Base-by-base conservation (phyloP, 2,797 vertebrate species). In the Podarcis siculus region DNA sequence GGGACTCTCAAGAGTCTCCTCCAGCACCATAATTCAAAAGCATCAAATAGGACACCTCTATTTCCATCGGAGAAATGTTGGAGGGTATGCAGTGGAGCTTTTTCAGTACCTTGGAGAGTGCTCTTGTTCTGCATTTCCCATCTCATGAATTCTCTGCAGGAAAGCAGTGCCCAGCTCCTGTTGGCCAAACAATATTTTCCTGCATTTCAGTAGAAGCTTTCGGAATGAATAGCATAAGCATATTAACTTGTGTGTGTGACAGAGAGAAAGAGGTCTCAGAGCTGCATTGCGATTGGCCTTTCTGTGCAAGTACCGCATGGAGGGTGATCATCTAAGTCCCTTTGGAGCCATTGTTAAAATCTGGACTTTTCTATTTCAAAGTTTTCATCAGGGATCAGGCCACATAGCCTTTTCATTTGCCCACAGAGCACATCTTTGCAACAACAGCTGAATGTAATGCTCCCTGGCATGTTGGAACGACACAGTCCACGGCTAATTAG, bases 401-500 rank as follows among this genome's bases (percentile, higher is more conserved):
- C 23, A 4, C 9, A 32, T 80, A 6, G 58, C 58, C 58, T 61
- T 23, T 55, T 2, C 27, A 5, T 58, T 79, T 13, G 42, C 27
- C 61, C 39, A 79, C 17, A 0, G 12, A 61, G n/a, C 7, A 13
- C 79, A 0, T 0, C 19, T 76, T 64, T 61, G 0, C 76, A 5
- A 72, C 76, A 5, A 72, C 42, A 86, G 8, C 58, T 86, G 86
- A n/a, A 0, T 0, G 4, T 82, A 79, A 85, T 69, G 45, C 19
- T 91, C 58, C 76, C 5, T 79, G 72, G 10, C 89, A 81, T 82
- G 83, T 89, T 87, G 39, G 35, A 49, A 83, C 61, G 58, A 82
- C 61, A 79, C 25, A 39, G n/a, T 88, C 89, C 73, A 81, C 87
- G 83, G 79, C 49, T 86, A 83, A 69, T 79, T 82, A 90, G 25